phyloP scores from a whole-genome alignment of 2,888 invertebrate genomes.

The Drosophila putrida region DNA sequence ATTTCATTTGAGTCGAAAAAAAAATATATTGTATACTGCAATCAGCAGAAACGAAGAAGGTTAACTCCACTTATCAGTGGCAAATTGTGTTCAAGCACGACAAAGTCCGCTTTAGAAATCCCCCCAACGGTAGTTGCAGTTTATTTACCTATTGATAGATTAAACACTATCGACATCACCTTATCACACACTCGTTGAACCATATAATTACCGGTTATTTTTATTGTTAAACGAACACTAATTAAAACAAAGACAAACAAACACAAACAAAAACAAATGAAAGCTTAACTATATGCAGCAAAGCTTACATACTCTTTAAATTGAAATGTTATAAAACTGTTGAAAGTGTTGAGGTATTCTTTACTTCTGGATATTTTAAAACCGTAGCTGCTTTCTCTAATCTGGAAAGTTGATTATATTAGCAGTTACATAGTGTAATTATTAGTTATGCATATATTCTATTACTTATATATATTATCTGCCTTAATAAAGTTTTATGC shows the following conservation, averaged over 20 bases:
- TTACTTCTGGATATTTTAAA: too few species aligned
- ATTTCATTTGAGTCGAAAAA: conserved; percentile 27
- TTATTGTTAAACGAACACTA: conserved; percentile 24
- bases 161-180: conserved; percentile 35
- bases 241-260: conserved; percentile 29
- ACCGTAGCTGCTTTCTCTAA: too few species aligned
- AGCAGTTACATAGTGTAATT: too few species aligned
- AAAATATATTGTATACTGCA: conserved; percentile 22
- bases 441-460: too few species aligned
- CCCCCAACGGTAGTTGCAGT: conserved; percentile 28
- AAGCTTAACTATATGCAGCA: neutral
- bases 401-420: too few species aligned
- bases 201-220: conserved; percentile 23
- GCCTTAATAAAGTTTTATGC: too few species aligned
- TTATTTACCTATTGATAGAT: conserved; percentile 46
- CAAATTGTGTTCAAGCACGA: conserved; percentile 12
- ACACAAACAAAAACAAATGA: conserved; percentile 12
- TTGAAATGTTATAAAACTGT: neutral
- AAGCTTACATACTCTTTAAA: conserved; percentile 2
- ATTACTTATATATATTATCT: too few species aligned
- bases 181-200: conserved; percentile 32
- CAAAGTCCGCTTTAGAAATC: conserved; percentile 35
- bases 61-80: conserved; percentile 33
- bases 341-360: too few species aligned
- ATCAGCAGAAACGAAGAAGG: conserved; percentile 42